Evolutionary conservation across 2,113 vertebrate genomes (phyloP).

Genomic region (Dryoscopus gambensis): DNA sequence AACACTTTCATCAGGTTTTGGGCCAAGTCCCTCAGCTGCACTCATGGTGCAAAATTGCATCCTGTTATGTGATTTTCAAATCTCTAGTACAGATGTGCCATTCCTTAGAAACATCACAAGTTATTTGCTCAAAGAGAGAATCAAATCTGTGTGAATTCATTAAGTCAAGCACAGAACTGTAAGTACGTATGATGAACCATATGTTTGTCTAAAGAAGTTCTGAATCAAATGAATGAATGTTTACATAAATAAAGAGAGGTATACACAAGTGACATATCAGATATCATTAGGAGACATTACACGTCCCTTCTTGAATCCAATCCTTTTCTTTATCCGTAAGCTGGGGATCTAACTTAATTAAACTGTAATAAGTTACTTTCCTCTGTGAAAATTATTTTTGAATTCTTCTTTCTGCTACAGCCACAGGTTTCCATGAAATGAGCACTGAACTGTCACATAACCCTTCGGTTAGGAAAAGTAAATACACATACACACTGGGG

Average conservation of each 20-base stretch:
- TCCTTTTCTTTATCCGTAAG: neutral
- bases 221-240: neutral
- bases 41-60: neutral
- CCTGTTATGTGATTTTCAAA: neutral
- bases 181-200: neutral
- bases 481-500: neutral
- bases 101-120: slow-evolving; percentile 2
- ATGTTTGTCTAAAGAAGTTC: neutral
- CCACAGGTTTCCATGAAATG: neutral
- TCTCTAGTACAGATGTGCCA: slow-evolving; percentile 12
- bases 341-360: neutral
- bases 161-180: neutral
- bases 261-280: neutral
- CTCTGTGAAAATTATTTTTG: neutral
- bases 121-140: slow-evolving; percentile 21
- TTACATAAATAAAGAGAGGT: neutral
- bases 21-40: neutral
- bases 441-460: neutral
- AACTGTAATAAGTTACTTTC: neutral
- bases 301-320: neutral
- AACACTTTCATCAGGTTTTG: neutral
- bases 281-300: neutral
- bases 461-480: neutral
- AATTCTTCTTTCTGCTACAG: neutral
- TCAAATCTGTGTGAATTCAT: slow-evolving; percentile 7